Evolutionary conservation across 1,140 invertebrate genomes (phyloP), one percentile per base, ranked within the genome.

Genomic region (Cephus cinctus): DNA sequence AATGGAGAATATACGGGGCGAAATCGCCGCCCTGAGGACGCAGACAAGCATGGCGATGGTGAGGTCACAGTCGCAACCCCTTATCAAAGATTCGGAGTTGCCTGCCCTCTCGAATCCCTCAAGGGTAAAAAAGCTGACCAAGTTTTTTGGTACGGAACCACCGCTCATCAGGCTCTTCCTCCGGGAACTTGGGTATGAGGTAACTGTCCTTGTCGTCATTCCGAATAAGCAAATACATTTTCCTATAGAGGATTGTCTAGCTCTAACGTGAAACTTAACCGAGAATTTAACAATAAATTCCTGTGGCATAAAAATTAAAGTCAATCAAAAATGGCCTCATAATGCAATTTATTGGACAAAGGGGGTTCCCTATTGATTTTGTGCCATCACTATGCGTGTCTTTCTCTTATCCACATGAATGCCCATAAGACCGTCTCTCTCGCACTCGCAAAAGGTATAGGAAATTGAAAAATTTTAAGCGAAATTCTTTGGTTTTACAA

Each of bases 111-210:
- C 90, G 18, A 94, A 94, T 76, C 92, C 92, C 0, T 87, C 84
- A 41, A 78, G 88, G 47, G 88, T 92, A 0, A 89, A 89, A 65
- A 87, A 90, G 54, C 79, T 92, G 31, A 91, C 84, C 23, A 94
- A 94, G 76, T 95, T 96, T 81, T 96, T 96, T 77, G 92, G 92
- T 8, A 89, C 93, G 69, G 93, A 96, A 67, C 92, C 92, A 20
- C 92, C 92, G 8, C 80, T 95, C 27, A 83, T 96, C 67, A 81
- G 91, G 69, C 80, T 95, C 16, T 96, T 95, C 76, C 80, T 96
- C 31, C 88, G 92, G 73, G 92, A 92, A 79, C 81, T 96, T 48
- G 92, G 92, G 55, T 96, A 95, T 78, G 92, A 95, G 85, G 92
- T 94, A 78, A 77, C 56, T 36, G 32, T 45, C 27, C 15, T 43